Percentiles rank a stretch among this genome's conserved stretches.
phyloP scores from a whole-genome alignment of 2,113 vertebrate genomes.

The Columbina picui region DNA sequence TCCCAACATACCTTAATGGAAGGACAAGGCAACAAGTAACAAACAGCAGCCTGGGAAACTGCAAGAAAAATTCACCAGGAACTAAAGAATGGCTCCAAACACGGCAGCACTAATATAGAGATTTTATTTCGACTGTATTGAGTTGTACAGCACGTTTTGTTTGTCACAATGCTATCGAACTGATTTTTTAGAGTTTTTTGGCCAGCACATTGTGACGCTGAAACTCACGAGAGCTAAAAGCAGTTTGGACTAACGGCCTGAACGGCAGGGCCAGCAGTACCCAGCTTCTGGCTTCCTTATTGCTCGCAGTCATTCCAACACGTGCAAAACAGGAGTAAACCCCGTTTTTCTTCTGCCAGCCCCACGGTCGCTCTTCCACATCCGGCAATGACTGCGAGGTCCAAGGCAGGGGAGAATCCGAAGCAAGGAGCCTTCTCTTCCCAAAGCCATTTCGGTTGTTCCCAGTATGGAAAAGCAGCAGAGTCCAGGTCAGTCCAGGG shows the following conservation, averaged over 20 bases:
- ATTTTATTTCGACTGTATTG: constrained; percentile 81
- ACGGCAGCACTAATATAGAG: constrained; percentile 84
- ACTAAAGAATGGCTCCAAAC: constrained; percentile 58
- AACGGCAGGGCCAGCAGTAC: constrained; percentile 62
- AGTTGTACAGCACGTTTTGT: constrained; percentile 83
- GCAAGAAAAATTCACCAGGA: not conserved
- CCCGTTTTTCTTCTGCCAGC: constrained; percentile 2
- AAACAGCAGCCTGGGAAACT: not conserved
- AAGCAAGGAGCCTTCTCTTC: constrained; percentile 56
- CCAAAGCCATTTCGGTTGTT: constrained; percentile 62
- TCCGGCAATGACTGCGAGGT: constrained; percentile 33
- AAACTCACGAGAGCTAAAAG: constrained; percentile 79
- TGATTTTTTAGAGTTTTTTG: constrained; percentile 74
- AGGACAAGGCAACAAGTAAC: not conserved
- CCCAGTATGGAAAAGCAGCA: constrained; percentile 67
- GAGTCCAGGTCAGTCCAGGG: constrained; percentile 70
- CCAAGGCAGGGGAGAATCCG: constrained; percentile 40
- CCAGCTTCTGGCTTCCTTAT: constrained; percentile 45
- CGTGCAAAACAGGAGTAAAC: not conserved
- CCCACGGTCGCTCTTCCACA: not conserved
- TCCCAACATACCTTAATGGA: not conserved
- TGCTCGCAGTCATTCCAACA: constrained; percentile 41
- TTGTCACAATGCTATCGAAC: constrained; percentile 81
- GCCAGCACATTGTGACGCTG: constrained; percentile 76
- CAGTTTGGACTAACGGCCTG: constrained; percentile 74